Evolutionary conservation across 92 coral and sea anemone genomes (phyloP).

Genomic region (Desmophyllum pertusum): DNA sequence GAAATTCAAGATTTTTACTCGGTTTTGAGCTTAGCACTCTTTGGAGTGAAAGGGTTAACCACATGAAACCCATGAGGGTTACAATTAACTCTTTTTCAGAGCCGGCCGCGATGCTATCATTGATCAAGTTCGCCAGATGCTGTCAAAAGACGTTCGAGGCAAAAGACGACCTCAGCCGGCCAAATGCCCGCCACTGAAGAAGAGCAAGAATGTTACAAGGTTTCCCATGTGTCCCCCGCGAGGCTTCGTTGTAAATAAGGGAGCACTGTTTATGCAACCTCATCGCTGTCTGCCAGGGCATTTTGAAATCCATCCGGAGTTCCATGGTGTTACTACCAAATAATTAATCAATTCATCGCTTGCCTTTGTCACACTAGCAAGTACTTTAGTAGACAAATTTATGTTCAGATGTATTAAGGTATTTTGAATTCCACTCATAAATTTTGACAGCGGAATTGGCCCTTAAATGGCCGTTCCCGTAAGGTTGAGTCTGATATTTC

Average conservation of each 20-base stretch:
- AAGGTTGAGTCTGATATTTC: too few species aligned
- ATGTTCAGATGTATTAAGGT: background rate
- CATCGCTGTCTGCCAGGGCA: conserved; percentile 76
- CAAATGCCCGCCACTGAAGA: background rate
- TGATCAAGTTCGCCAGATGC: conserved; percentile 53
- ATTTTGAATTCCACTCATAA: background rate
- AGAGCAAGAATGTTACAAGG: background rate
- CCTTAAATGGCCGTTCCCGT: too few species aligned
- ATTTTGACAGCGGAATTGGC: background rate
- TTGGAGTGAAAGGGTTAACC: background rate
- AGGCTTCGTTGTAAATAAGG: conserved; percentile 64
- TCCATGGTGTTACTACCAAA: conserved; percentile 22
- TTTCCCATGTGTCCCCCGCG: conserved; percentile 14
- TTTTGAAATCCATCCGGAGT: conserved; percentile 96
- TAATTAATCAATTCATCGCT: background rate
- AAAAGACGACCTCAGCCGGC: conserved; percentile 12
- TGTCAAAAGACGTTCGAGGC: conserved; percentile 15
- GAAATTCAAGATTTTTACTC: too few species aligned
- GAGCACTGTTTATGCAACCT: conserved; percentile 91
- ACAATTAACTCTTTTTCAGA: conserved; percentile 13
- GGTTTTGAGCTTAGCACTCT: too few species aligned
- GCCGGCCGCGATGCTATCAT: conserved; percentile 48
- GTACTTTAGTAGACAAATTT: background rate
- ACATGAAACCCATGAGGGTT: background rate
- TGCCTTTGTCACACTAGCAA: background rate